Base-by-base conservation (phyloP, 2,888 invertebrate genomes). In the Emmelina monodactyla region DNA sequence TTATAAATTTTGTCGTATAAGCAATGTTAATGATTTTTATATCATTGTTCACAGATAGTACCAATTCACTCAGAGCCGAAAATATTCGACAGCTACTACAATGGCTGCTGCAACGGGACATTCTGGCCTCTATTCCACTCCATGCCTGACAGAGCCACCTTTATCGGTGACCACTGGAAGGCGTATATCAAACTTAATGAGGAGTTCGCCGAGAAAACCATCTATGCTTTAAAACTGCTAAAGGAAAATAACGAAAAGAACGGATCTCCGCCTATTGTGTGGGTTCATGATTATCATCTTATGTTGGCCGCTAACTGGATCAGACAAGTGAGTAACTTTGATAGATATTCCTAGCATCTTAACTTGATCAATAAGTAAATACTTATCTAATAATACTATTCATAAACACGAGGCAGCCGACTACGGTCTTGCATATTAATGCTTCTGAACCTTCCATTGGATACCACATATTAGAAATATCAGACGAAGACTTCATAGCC, bases 211-310 rank as follows among this genome's bases (percentile, higher is more conserved):
- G 85, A 87, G 6, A 88, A 89, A 56, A 91, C 93, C 1, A 83
- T 93, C 35, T 76, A 80, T 47, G 90, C 91, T 0, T 57, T 88
- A 14, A 67, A 80, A 33, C 57, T 83, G 25, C 64, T 89, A 29
- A 80, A 83, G 39, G 53, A 75, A 13, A 69, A 78, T 11, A 82
- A 82, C 33, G 79, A 76, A 33, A 71, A 66, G 45, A 62, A 55
- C 40, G 61, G 60, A 11, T 56, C 70, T 0, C 78, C 87, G 10
- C 93, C 94, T 0, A 85, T 96, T 37, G 87, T 96, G 2, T 96
- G 96, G 96, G 86, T 96, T 14, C 96, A 96, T 57, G 96, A 96
- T 61, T 96, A 96, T 62, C 95, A 96, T 59, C 82, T 96, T 12
- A 94, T 95, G 93, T 72, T 94, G 54, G 91, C 93, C 10, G 93